A percentile compares a stretch with the other conserved stretches of the same genome.
Conservation (phyloP, 2,113 vertebrate genomes). For the Tichodroma muraria region DNA sequence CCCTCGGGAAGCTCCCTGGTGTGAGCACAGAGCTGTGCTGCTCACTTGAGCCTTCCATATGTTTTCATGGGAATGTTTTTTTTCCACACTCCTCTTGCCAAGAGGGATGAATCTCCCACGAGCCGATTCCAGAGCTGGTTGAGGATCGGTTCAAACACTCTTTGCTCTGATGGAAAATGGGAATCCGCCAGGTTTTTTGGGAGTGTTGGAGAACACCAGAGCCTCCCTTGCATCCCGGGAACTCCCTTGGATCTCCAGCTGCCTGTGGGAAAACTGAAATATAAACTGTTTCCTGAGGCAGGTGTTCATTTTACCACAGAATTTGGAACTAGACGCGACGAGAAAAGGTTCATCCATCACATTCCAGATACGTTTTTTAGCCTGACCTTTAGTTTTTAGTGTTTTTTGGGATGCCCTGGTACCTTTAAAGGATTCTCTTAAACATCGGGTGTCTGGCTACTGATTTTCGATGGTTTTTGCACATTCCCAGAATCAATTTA, state of each 20-base stretch:
- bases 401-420: neutral
- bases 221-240: neutral
- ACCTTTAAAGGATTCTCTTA: neutral
- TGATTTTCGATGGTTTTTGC: neutral
- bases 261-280: neutral
- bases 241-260: neutral
- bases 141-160: neutral
- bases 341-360: rapidly evolving
- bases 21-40: neutral
- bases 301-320: neutral
- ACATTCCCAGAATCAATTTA: neutral
- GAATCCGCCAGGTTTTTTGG: neutral
- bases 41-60: neutral
- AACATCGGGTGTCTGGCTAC: rapidly evolving
- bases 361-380: rapidly evolving
- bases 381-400: too few species aligned
- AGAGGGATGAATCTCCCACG: neutral
- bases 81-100: neutral
- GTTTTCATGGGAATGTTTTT: neutral
- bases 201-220: neutral
- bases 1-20: neutral
- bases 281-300: rapidly evolving
- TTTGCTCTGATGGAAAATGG: too few species aligned
- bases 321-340: rapidly evolving
- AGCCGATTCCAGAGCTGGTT: neutral